Evolutionary conservation across 2,888 invertebrate genomes (phyloP), one percentile per base, ranked within the genome.

Genomic region (Stenurella melanura): DNA sequence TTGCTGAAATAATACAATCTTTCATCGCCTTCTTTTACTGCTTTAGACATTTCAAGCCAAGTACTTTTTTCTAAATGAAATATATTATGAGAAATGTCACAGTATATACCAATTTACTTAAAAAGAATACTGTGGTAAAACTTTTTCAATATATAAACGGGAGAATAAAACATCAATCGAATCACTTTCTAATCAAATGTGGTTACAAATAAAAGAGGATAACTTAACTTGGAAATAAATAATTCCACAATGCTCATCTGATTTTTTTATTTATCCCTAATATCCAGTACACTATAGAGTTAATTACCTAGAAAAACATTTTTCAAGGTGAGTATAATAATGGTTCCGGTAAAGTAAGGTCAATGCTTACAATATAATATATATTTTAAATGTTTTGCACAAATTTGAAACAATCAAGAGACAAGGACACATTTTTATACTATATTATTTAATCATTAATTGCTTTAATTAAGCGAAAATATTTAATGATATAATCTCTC

Each of bases 401-500:
- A 50, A 63, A 66, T 30, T 50, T 21, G 12, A 38, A 66, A 19
- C 50, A 50, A 66, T 11, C 66, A 50, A 19, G 11, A n/a, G 15
- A 21, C 66, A 66, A 66, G 66, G 66, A 19, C 66, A 50, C 18
- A 50, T 50, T 66, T 63, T 66, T 66, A 66, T 66, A 38, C 18
- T 38, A 21, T 15, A 50, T 66, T 50, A 66, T 42, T 42, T 42
- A 66, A 66, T 50, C 34, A 50, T 66, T 66, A 66, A 38, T 38
- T 64, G 50, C 11, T 50, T 50, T 50, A 50, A 66, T 50, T 50
- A 66, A 1, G 50, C 50, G 15, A 66, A 66, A 66, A 30, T 64
- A 17, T 21, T 12, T 64, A 64, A 38, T 18, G 18, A 57, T 17
- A 15, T 57, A 57, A 57, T 57, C 18, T 10, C 18, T 18, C 2